Evolutionary conservation across 2,113 vertebrate genomes (phyloP).

Genomic region (Etheostoma cragini): DNA sequence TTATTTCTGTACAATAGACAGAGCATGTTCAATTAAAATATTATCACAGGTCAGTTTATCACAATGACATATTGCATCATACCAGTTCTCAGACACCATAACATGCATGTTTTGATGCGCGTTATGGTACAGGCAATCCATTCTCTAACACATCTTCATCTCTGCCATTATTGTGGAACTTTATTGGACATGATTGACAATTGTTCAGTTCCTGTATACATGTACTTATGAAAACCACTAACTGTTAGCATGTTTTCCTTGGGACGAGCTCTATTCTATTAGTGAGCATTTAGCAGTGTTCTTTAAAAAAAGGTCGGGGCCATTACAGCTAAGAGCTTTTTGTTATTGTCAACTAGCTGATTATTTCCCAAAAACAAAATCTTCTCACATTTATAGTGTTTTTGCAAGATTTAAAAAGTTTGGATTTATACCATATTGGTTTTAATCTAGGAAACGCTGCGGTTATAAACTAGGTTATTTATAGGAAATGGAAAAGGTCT

Average conservation of each 20-base stretch:
- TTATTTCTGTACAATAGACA: constrained; percentile 31
- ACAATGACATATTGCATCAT: constrained; percentile 18
- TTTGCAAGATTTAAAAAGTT: constrained; percentile 17
- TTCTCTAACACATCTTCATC: constrained; percentile 38
- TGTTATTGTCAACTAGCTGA: not conserved
- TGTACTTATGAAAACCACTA: not conserved
- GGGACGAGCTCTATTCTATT: not conserved
- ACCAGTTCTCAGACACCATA: not conserved
- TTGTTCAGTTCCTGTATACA: not conserved
- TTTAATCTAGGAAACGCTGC: constrained; percentile 18
- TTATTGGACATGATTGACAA: constrained; percentile 33
- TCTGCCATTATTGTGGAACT: constrained; percentile 29
- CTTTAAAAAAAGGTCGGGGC: constrained; percentile 8
- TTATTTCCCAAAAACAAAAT: not conserved
- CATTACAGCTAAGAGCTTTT: not conserved
- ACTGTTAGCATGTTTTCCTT: constrained; percentile 17
- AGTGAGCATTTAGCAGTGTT: not conserved
- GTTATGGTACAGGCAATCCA: not conserved
- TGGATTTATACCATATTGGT: constrained; percentile 19
- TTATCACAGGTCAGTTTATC: constrained; percentile 41
- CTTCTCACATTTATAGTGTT: not conserved
- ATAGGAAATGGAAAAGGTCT: constrained; percentile 33
- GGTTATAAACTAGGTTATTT: constrained; percentile 34
- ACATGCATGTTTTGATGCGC: not conserved
- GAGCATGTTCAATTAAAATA: constrained; percentile 44